These are phyloP conservation scores for Physeter macrocephalus DNA, from an alignment of 2,113 vertebrate genomes.

Conservation along the genomic window DNA sequence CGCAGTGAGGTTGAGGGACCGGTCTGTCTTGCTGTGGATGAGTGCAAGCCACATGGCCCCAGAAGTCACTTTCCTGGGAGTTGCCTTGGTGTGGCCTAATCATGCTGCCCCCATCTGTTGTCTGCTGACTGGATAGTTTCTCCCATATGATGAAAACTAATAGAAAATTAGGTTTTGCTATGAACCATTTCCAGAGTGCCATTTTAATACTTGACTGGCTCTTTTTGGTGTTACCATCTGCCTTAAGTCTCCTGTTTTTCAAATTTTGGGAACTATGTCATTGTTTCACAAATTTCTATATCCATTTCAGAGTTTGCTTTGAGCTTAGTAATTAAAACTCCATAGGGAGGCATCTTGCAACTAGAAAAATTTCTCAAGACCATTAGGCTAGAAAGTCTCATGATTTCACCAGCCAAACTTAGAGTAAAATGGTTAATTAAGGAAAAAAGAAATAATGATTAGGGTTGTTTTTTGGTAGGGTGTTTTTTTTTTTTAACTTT, in stretches of 20 bases:
- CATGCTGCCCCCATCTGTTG: background rate
- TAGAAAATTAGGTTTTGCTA: background rate
- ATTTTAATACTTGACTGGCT: background rate
- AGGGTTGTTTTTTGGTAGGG: background rate
- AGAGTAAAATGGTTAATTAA: background rate
- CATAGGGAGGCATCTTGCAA: background rate
- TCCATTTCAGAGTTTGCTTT: background rate
- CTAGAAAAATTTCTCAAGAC: background rate
- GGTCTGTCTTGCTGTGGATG: background rate
- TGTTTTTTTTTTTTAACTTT: background rate
- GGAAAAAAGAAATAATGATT: background rate
- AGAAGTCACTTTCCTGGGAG: background rate
- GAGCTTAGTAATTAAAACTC: conserved; percentile 16
- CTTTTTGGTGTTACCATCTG: background rate
- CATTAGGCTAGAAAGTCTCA: background rate
- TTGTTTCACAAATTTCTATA: background rate
- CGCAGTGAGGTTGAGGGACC: background rate
- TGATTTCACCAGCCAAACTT: background rate
- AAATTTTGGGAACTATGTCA: background rate
- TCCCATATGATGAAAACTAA: background rate
- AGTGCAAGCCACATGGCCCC: background rate
- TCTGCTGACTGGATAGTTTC: background rate
- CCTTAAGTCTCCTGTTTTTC: background rate
- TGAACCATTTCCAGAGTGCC: background rate
- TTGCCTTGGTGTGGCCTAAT: background rate